phyloP scores from a whole-genome alignment of 2,888 invertebrate genomes.

The Trilocha varians region DNA sequence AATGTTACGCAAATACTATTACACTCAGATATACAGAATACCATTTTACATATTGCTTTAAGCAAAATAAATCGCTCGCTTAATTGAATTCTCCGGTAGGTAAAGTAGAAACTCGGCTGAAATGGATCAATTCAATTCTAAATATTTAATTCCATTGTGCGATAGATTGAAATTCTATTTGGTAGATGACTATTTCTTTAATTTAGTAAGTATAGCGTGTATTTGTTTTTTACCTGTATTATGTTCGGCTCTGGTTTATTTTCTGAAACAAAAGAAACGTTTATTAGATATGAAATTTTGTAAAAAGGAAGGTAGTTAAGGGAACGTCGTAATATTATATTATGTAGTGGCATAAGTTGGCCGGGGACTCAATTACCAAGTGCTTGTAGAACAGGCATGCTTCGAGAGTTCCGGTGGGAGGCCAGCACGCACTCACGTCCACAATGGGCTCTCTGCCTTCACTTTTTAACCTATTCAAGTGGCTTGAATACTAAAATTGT shows the following conservation, averaged over 20 bases:
- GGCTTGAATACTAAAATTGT: conserved; percentile 44
- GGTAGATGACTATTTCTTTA: neutral
- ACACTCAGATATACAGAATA: too few species aligned
- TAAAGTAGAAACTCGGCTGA: too few species aligned
- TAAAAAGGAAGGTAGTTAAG: neutral
- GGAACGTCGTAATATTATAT: neutral
- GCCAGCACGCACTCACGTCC: conserved; percentile 37
- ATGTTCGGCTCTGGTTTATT: conserved; percentile 1
- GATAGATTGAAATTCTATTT: neutral
- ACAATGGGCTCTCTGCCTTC: conserved; percentile 43
- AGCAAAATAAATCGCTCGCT: too few species aligned
- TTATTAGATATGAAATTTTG: neutral
- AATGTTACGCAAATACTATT: too few species aligned
- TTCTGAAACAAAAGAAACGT: neutral
- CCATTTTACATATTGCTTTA: too few species aligned
- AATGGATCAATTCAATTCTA: too few species aligned
- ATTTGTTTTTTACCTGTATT: neutral
- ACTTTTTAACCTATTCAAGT: conserved; percentile 42
- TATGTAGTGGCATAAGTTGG: neutral
- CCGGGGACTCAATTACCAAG: conserved; percentile 37
- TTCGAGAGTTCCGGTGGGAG: conserved; percentile 36
- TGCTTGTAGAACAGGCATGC: conserved; percentile 22
- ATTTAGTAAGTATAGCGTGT: too few species aligned
- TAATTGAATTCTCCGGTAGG: too few species aligned
- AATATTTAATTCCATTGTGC: too few species aligned